Evolutionary conservation across 2,113 vertebrate genomes (phyloP), one percentile per base, ranked within the genome.

Genomic region (Dipodomys ordii): DNA sequence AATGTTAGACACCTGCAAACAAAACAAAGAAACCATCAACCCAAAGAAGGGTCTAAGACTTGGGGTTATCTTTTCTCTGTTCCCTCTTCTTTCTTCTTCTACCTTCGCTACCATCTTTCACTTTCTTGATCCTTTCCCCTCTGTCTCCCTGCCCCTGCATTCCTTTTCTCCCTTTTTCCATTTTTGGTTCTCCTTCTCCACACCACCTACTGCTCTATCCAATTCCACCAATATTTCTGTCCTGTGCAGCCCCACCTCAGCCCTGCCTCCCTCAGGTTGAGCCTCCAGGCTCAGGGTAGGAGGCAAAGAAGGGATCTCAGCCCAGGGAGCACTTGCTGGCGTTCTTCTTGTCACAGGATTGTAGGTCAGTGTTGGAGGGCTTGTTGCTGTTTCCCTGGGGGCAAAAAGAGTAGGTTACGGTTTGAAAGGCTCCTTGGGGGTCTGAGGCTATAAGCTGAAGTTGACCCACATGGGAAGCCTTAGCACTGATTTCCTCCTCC

Each of bases 301-400:
- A 82, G 49, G 30, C 53, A 28, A 22, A 15, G 49, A 53, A n/a
- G 25, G 2, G 23, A n/a, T 25, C 3, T 95, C 97, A 98, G 57
- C 72, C 93, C 94, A 98, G 15, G 20, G 97, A 97, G 92, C 98
- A 98, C 86, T 96, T 98, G 80, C 60, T 95, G 85, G 93, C 67
- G 18, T 82, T 92, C 87, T 97, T 98, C 87, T 93, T 92, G 60
- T 96, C 86, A 1, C 95, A 73, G 0, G 76, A 53, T 88, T 96
- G 94, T 80, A 97, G 85, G 73, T 98, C 97, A 69, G 97, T 6
- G 91, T 96, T 49, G 2, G 96, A 81, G 60, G 93, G 10, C 77
- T 95, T 97, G 84, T 28, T 81, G 82, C 92, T 95, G 11, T 93
- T 96, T 67, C 92, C 97, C 98, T 98, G 74, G 30, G 85, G 60